Evolutionary conservation across 2,888 invertebrate species (phyloP), one percentile per base, ranked within the genome.

Genomic region (Chaetogeoica ovagalla): DNA sequence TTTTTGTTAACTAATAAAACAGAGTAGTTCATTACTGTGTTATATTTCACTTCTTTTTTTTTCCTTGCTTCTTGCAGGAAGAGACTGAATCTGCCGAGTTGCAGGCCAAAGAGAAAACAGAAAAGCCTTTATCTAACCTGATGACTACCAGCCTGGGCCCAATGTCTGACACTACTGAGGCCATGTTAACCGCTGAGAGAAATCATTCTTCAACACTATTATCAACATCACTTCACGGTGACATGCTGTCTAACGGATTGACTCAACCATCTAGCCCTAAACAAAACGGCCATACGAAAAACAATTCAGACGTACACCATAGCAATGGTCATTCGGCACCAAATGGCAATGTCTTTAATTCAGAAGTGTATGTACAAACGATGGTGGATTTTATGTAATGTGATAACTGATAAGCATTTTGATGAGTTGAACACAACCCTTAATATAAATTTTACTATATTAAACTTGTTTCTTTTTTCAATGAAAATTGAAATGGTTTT

Each of bases 1-100:
- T 13, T 13, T 3, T 48, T 48, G 15, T 48, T 48, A 48, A 30
- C 30, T 4, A 4, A n/a, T n/a, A 15, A 15, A 15, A 9, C 48
- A 39, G 15, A 48, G 11, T 69, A 68, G n/a, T 59, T 43, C 8
- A 43, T 43, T 1, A 43, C 30, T 30, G 30, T 6, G 43, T 43
- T 48, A 39, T 43, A 19, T 30, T 70, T 60, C 39, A 13, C 13
- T 66, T n/a, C n/a, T n/a, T n/a, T n/a, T n/a, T n/a, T 30, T 4
- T 65, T 30, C 30, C 4, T 52, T 55, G 52, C 2, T 43, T 63
- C 57, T 52, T 48, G 4, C n/a, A 79, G 79, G 79, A 79, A 71
- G 71, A 79, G 79, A 79, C 79, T 71, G 71, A 79, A 70, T 65
- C 70, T 57, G 37, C 71, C 15, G 70, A 79, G 62, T 60, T 37